A percentile compares a stretch with the other conserved stretches of the same genome.
Conservation (phyloP, 2,888 invertebrate species). For the Trichogramma evanescens region DNA sequence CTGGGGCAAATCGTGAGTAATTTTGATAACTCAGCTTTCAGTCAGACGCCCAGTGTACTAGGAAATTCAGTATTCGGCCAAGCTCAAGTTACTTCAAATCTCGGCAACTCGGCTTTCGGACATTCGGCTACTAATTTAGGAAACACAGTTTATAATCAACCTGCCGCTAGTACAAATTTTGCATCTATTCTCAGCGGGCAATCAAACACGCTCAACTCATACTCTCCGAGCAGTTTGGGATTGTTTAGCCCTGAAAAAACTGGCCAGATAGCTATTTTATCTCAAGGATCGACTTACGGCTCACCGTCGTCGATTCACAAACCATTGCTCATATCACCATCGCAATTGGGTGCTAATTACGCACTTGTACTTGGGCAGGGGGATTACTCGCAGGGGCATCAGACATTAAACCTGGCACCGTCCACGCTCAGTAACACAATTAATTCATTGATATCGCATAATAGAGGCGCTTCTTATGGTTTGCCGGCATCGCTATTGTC, state of each 20-base stretch:
- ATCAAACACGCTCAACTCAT: constrained; percentile 23
- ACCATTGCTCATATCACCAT: constrained; percentile 15
- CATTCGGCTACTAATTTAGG: too few relatives aligned
- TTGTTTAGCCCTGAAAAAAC: constrained; percentile 32
- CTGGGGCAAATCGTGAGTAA: too few relatives aligned
- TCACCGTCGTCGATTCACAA: constrained; percentile 9
- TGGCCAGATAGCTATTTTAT: constrained; percentile 39
- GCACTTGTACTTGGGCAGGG: constrained; percentile 1
- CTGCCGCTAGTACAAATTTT: constrained; percentile 4
- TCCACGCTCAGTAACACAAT: constrained; percentile 12
- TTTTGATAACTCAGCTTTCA: too few relatives aligned
- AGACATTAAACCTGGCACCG: constrained; percentile 1
- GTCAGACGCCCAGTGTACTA: too few relatives aligned
- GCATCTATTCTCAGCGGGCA: constrained; percentile 20
- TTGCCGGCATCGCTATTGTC: constrained; percentile 22
- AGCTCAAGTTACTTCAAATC: too few relatives aligned
- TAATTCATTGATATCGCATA: constrained; percentile 22
- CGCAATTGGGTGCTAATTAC: constrained; percentile 7
- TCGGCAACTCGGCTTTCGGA: too few relatives aligned
- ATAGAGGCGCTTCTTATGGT: constrained; percentile 20
- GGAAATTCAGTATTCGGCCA: too few relatives aligned
- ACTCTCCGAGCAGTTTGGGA: constrained; percentile 24
- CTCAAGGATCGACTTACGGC: neutral
- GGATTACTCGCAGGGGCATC: constrained; percentile 8
- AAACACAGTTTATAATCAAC: neutral